Percentiles rank a stretch among this genome's conserved stretches.
phyloP scores from a whole-genome alignment of 1,140 invertebrate genomes.

The Wasmannia auropunctata region DNA sequence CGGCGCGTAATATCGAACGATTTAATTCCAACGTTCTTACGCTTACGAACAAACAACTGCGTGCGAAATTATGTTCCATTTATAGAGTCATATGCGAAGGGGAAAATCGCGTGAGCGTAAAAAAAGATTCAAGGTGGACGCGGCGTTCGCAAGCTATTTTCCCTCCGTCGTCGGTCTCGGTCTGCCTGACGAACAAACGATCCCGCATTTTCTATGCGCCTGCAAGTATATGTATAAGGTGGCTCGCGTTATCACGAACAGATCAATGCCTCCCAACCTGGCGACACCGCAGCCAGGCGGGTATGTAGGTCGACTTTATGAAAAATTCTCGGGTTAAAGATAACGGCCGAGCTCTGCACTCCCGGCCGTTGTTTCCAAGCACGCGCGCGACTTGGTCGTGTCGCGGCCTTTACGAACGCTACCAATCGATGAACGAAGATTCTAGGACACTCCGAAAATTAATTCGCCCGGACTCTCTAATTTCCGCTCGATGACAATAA shows the following conservation, averaged over 20 bases:
- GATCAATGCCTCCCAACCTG: slow-evolving; percentile 17
- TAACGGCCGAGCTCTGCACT: slow-evolving; percentile 11
- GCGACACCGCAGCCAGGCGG: background rate
- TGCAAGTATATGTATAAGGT: background rate
- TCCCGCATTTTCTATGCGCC: background rate
- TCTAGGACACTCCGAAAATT: background rate
- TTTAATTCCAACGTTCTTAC: background rate
- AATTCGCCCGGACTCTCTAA: background rate
- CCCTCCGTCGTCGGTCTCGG: background rate
- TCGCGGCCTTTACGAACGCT: background rate
- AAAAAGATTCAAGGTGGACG: background rate
- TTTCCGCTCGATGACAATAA: background rate
- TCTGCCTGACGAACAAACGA: slow-evolving; percentile 13
- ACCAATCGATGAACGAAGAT: background rate
- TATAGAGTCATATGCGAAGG: background rate
- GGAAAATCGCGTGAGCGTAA: background rate
- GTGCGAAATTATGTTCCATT: background rate
- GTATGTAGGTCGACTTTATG: slow-evolving; percentile 48
- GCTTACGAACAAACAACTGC: background rate
- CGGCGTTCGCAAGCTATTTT: background rate
- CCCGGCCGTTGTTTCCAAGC: slow-evolving; percentile 39
- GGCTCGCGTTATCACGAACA: slow-evolving; percentile 29
- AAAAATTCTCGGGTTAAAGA: slow-evolving; percentile 57
- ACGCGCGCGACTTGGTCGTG: background rate
- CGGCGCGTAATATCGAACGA: background rate